Evolutionary conservation across 2,113 vertebrate species (phyloP), one percentile per base, ranked within the genome.

Genomic region (Crotalus horridus): DNA sequence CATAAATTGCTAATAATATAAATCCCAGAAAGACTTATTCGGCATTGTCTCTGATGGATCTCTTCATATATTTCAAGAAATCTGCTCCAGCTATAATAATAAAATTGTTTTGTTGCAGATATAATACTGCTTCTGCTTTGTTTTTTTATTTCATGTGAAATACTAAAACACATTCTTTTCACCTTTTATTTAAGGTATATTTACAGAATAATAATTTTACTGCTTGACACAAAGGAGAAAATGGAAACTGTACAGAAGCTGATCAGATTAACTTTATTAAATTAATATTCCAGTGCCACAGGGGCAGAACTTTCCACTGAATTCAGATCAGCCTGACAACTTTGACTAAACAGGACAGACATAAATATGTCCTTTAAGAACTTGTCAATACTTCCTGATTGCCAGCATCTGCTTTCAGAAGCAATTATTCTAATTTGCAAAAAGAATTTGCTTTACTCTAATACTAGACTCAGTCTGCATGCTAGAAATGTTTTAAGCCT

Each of bases 11-110:
- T 64, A 26, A 29, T 33, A 55, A 56, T 21, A 74, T 43, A 48
- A 12, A 94, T 86, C 39, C 88, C 85, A 89, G 64, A 61, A 23
- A 91, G 33, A 94, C 43, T 61, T 88, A 58, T 17, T 54, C 55
- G 29, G 23, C 87, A 81, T 17, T 11, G 54, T 0, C 54, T 92
- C 85, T n/a, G 0, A 1, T 91, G 17, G 55, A 61, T 91, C 4
- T 86, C n/a, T 92, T 58, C 59, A 11, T 3, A 3, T 51, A 85
- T 58, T 69, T 20, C n/a, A 23, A 89, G 54, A 20, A 91, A 89
- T 95, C 23, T 86, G 26, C 10, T 92, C 7, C 61, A 46, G 33
- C 9, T 88, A 33, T 88, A 21, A 21, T 43, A 20, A 39, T 81
- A 43, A 81, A 21, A 43, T 43, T 81, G 74, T 81, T 43, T 81